Percentiles rank a stretch among this genome's conserved stretches.
Conservation (phyloP, 1,140 invertebrate species). For the Eumeta japonica region DNA sequence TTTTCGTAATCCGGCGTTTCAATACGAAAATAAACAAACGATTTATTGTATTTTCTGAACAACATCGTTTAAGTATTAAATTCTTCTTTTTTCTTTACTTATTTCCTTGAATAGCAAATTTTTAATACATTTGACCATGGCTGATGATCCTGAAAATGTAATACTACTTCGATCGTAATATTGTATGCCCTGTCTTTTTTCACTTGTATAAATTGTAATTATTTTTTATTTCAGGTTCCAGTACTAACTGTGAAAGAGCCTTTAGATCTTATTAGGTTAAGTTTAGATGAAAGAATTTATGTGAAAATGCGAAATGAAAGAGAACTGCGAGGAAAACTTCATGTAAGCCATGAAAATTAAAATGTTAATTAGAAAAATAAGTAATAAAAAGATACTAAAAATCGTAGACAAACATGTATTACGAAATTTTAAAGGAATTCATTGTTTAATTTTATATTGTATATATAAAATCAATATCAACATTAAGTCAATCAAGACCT, state of each 20-base stretch:
- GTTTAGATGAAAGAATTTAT: conserved; percentile 96
- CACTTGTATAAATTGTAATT: too few relatives aligned
- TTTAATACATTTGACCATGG: conserved; percentile 27
- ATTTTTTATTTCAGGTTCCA: conserved; percentile 61
- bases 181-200: conserved; percentile 2
- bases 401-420: too few relatives aligned
- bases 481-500: background rate
- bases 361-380: too few relatives aligned
- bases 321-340: conserved; percentile 88
- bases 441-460: background rate
- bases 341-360: too few relatives aligned
- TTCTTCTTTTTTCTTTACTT: too few relatives aligned
- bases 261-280: conserved; percentile 91
- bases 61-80: too few relatives aligned
- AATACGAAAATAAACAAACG: too few relatives aligned
- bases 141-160: conserved; percentile 47
- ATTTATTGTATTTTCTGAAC: too few relatives aligned
- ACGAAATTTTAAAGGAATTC: conserved; percentile 16
- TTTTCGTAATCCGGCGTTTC: too few relatives aligned
- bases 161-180: background rate
- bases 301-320: conserved; percentile 99
- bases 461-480: background rate
- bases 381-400: too few relatives aligned
- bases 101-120: too few relatives aligned
- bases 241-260: conserved; percentile 94